Evolutionary conservation across 2,113 vertebrate species (phyloP), one percentile per base, ranked within the genome.

Genomic region (Callipepla californica): DNA sequence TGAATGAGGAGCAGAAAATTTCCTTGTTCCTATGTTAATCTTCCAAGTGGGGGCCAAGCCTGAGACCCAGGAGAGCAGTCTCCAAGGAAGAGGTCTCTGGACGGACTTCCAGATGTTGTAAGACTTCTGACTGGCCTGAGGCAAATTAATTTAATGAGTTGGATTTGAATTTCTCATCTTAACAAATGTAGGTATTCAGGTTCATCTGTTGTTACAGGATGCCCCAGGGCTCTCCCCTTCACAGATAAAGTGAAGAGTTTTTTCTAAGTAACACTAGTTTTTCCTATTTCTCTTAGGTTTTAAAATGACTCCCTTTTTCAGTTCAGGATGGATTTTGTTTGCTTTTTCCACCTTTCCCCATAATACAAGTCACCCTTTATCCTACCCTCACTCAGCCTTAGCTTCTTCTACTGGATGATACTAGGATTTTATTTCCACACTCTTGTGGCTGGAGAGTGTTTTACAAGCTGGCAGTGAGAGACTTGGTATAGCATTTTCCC

Each of bases 301-400:
- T 47, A 75, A 30, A 18, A 47, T 25, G 4, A 68, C 32, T 40
- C 72, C 3, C 8, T 91, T 72, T 55, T 40, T 61, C 6, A 0
- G 3, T 85, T 85, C 40, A 13, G 26, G 17, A 51, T 57, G 16
- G 25, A 47, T 79, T 90, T 85, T 90, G 25, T 44, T n/a, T 80
- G 12, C 34, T 7, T 90, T 78, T 34, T 70, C 23, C n/a, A 57
- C 26, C 53, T 91, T 68, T 63, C 23, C 25, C 22, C 22, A 76
- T 72, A 76, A 45, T 30, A 38, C 0, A 0, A 23, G 22, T 53
- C 73, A 8, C 32, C 13, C 63, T 53, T 40, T 75, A 44, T 74
- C 15, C 22, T n/a, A 69, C 8, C 5, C 40, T 77, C 59, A 85
- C 2, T 7, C 9, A 47, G 2, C 15, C 23, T 61, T 57, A 26